phyloP scores from a whole-genome alignment of 2,888 invertebrate species.

The Noctua pronuba region DNA sequence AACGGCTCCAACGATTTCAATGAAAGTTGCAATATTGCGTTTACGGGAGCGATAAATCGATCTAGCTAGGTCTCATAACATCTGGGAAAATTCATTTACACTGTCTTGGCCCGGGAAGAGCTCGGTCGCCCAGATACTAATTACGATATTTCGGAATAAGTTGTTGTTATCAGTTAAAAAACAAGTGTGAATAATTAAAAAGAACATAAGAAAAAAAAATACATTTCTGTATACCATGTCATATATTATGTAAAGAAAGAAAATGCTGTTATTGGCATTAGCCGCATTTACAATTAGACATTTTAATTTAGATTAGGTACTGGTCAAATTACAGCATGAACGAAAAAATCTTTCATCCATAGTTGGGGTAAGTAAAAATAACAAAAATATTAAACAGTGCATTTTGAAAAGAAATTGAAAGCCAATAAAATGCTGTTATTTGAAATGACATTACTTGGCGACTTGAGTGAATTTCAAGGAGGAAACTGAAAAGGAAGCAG shows the following conservation, averaged over 20 bases:
- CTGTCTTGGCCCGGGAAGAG: too few species aligned
- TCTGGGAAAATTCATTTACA: too few species aligned
- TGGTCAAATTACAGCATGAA: background rate
- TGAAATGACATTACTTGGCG: constrained; percentile 6
- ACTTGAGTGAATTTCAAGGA: background rate
- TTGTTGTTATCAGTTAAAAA: background rate
- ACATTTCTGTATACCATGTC: too few species aligned
- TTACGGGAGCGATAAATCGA: too few species aligned
- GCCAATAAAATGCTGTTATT: background rate
- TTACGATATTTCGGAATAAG: background rate
- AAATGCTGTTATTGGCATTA: too few species aligned
- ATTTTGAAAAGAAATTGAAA: constrained; percentile 5
- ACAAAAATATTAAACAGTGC: background rate
- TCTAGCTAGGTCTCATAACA: too few species aligned
- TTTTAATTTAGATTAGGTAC: background rate
- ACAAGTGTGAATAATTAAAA: too few species aligned
- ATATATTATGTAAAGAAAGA: too few species aligned
- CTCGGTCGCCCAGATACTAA: too few species aligned
- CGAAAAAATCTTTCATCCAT: background rate
- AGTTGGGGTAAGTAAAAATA: background rate
- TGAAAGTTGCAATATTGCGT: too few species aligned
- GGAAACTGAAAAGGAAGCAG: constrained; percentile 25
- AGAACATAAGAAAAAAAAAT: background rate
- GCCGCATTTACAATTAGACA: background rate
- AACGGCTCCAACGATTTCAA: too few species aligned